Percentiles rank a stretch among this genome's conserved stretches.
These are phyloP conservation scores for Bombus affinis DNA, from an alignment of 1,140 invertebrate species.

Conservation along the genomic window DNA sequence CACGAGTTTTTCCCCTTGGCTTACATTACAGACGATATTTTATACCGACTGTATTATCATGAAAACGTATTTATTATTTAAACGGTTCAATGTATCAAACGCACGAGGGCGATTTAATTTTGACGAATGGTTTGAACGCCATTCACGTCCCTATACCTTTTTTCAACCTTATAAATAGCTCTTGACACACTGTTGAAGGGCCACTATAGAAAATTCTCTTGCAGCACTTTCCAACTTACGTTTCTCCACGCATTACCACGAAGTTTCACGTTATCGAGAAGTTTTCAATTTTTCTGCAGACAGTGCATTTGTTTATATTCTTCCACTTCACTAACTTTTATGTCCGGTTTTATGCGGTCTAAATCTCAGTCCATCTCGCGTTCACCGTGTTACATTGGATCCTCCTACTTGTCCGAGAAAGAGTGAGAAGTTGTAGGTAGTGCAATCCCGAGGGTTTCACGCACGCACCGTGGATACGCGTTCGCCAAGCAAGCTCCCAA, in stretches of 20 bases:
- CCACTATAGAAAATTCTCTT: background rate
- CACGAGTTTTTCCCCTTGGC: background rate
- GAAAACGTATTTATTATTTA: background rate
- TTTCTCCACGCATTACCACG: background rate
- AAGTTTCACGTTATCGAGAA: background rate
- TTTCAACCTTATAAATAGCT: background rate
- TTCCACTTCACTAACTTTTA: background rate
- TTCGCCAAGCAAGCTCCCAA: constrained; percentile 48
- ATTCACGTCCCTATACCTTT: background rate
- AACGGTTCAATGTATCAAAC: background rate
- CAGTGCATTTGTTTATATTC: constrained; percentile 20
- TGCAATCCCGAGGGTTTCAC: constrained; percentile 37
- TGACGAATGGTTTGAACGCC: background rate
- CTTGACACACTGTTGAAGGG: background rate
- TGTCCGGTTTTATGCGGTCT: constrained; percentile 9
- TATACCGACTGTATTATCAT: background rate
- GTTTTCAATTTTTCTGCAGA: constrained; percentile 15
- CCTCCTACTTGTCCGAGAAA: background rate
- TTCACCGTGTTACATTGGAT: background rate
- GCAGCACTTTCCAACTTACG: background rate
- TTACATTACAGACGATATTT: constrained; percentile 3
- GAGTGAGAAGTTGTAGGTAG: background rate
- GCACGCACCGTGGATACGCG: constrained; percentile 67
- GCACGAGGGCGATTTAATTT: background rate
- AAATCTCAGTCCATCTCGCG: constrained; percentile 27